Conservation (phyloP, 2,797 vertebrate species). For the Anguilla obscura region DNA sequence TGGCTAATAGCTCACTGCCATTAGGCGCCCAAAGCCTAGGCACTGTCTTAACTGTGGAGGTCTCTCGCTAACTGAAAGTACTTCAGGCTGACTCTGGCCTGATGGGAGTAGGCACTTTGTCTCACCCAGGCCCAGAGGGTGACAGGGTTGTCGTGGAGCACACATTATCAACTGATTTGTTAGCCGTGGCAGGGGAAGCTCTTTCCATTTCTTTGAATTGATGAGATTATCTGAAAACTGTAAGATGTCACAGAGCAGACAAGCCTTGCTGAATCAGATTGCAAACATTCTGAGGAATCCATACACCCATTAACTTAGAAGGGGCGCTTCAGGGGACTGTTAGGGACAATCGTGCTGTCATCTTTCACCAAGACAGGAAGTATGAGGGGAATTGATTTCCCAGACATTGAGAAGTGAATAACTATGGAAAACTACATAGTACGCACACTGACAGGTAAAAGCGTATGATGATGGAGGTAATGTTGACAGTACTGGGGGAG, state of each 20-base stretch:
- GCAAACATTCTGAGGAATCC: background rate
- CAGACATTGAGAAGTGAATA: background rate
- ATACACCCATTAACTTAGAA: background rate
- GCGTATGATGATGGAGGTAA: background rate
- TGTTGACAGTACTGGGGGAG: background rate
- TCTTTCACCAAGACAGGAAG: background rate
- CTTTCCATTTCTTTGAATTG: constrained; percentile 1
- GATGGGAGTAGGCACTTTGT: constrained; percentile 5
- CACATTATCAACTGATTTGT: constrained; percentile 1
- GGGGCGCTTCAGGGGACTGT: background rate
- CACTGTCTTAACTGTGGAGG: background rate
- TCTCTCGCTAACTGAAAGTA: background rate
- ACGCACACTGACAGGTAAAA: background rate
- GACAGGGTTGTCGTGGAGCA: background rate
- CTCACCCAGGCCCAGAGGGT: background rate
- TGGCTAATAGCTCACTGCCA: background rate
- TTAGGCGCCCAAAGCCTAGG: background rate
- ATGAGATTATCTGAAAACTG: constrained; percentile 1
- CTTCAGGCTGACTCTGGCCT: background rate
- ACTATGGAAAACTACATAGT: background rate
- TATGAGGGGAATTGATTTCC: constrained; percentile 6
- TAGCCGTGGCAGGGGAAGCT: background rate
- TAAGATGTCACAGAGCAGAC: background rate
- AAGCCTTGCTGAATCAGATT: background rate
- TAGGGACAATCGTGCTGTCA: background rate